These are phyloP conservation scores for Mactromeris polynyma DNA, from an alignment of 2,888 invertebrate species.

Conservation along the genomic window DNA sequence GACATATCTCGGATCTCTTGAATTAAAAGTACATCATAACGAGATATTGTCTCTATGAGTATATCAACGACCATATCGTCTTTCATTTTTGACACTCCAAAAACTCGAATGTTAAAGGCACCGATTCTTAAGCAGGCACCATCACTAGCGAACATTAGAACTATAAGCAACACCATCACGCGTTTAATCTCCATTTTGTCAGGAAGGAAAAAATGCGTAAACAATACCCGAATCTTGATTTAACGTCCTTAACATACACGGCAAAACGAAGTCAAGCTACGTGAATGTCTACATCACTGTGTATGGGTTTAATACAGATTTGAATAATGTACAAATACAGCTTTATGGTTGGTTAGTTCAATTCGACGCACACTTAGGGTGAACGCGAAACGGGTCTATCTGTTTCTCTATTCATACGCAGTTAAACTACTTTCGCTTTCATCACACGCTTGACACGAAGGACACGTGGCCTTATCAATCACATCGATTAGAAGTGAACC, in stretches of 20 bases:
- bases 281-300: not conserved
- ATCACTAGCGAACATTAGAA: not conserved
- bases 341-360: not conserved
- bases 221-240: not conserved
- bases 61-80: slow-evolving; percentile 49
- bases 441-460: not conserved
- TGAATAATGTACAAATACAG: not conserved
- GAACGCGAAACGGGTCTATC: not conserved
- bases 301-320: not conserved
- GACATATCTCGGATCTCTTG: slow-evolving; percentile 80
- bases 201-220: not conserved
- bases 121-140: slow-evolving; percentile 34
- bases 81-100: slow-evolving; percentile 49
- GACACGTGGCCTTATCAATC: not conserved
- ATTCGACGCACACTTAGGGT: no score
- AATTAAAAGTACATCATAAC: slow-evolving; percentile 80
- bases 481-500: not conserved
- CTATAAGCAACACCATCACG: not conserved
- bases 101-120: slow-evolving; percentile 62
- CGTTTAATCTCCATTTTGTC: not conserved
- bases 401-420: no score
- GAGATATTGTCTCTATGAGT: slow-evolving; percentile 70
- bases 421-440: no score
- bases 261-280: no score
- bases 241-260: no score